Percentiles rank a stretch among this genome's conserved stretches.
Evolutionary conservation across 2,888 invertebrate genomes (phyloP).

Genomic region (Xiphydria camelus): DNA sequence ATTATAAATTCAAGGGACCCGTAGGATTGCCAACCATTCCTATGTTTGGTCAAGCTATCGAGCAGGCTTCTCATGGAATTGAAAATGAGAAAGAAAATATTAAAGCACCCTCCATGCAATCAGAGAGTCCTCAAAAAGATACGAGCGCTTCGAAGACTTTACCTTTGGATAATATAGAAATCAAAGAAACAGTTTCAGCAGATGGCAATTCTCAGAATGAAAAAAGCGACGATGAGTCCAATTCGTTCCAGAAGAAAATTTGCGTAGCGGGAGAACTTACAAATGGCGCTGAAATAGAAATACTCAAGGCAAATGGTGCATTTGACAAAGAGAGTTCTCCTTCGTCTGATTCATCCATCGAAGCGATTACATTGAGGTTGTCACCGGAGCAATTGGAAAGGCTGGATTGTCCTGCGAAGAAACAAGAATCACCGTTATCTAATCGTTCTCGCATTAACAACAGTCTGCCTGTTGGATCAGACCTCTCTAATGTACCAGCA

Average conservation of each 20-base stretch:
- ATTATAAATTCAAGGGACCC: slow-evolving; percentile 62
- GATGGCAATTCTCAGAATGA: background rate
- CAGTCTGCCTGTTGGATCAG: no score
- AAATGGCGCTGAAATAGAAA: background rate
- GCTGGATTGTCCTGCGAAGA: background rate
- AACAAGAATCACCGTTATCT: background rate
- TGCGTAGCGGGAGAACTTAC: background rate
- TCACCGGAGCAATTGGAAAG: slow-evolving; percentile 14
- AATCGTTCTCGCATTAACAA: background rate
- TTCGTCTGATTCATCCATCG: slow-evolving; percentile 13
- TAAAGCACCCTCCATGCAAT: background rate
- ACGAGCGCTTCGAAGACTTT: background rate
- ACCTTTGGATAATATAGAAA: no score
- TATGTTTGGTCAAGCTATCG: slow-evolving; percentile 30
- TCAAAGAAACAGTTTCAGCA: background rate
- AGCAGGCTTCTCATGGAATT: no score
- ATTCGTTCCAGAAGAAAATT: background rate
- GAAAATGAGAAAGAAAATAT: background rate
- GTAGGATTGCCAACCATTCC: slow-evolving; percentile 33
- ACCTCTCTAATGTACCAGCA: slow-evolving; percentile 15
- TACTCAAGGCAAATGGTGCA: background rate
- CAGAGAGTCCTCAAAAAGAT: background rate
- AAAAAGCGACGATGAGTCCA: background rate
- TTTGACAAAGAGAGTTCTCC: background rate
- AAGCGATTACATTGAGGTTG: slow-evolving; percentile 11